These are phyloP conservation scores for Dendropsophus ebraccatus DNA, from an alignment of 2,113 vertebrate species.

Conservation along the genomic window DNA sequence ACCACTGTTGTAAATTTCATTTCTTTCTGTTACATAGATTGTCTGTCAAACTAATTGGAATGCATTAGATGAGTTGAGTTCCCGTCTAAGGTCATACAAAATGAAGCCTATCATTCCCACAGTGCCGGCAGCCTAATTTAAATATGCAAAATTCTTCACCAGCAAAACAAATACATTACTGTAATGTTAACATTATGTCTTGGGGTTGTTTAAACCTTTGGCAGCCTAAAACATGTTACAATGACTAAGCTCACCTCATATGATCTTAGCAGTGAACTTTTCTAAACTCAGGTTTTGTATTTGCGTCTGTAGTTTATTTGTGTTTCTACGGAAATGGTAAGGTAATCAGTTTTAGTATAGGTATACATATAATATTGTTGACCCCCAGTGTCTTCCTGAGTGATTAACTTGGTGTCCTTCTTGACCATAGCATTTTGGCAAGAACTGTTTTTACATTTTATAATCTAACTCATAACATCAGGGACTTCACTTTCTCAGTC, in stretches of 20 bases:
- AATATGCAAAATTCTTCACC: conserved; percentile 54
- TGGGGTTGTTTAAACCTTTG: conserved; percentile 53
- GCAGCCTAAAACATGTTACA: conserved; percentile 46
- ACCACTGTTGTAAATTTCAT: conserved; percentile 25
- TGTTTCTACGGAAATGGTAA: background rate
- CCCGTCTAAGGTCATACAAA: conserved; percentile 52
- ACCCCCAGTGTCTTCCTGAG: background rate
- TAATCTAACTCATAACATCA: background rate
- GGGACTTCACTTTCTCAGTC: background rate
- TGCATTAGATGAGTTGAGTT: conserved; percentile 54
- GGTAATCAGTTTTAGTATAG: background rate
- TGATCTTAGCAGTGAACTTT: conserved; percentile 40
- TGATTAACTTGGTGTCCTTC: background rate
- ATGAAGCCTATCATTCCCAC: conserved; percentile 57
- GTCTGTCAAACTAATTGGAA: conserved; percentile 56
- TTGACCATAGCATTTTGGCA: background rate
- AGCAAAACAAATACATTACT: conserved; percentile 55
- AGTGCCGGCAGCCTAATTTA: conserved; percentile 52
- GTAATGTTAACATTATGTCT: conserved; percentile 56
- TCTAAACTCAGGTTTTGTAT: background rate
- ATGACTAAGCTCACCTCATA: conserved; percentile 35
- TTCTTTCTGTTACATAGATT: conserved; percentile 40
- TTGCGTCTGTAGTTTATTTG: background rate
- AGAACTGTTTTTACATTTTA: background rate
- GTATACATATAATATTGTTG: background rate